These are phyloP conservation scores for Drosophila kanapiae DNA, from an alignment of 1,140 invertebrate genomes.

Conservation along the genomic window DNA sequence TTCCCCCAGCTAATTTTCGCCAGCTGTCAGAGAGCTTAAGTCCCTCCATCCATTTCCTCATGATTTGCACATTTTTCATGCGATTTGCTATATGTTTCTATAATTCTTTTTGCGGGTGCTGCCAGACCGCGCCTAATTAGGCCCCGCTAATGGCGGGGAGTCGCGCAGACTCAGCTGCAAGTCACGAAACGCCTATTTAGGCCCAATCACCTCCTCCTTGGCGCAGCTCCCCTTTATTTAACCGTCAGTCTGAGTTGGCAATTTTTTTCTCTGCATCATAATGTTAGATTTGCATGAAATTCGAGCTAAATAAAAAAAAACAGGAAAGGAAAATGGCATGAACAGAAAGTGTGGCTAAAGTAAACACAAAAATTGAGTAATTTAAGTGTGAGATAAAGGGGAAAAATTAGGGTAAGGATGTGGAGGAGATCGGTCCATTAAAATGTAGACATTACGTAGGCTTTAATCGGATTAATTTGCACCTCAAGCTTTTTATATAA, in stretches of 20 bases:
- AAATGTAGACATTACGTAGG: constrained; percentile 10
- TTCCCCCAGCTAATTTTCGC: constrained; percentile 59
- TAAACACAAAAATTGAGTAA: constrained; percentile 29
- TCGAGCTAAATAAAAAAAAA: constrained; percentile 37
- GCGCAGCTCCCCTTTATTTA: constrained; percentile 4
- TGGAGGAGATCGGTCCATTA: constrained; percentile 11
- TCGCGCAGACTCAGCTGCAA: constrained; percentile 78
- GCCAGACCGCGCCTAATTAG: constrained; percentile 72
- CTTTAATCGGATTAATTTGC: constrained; percentile 16
- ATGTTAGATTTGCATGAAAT: constrained; percentile 79
- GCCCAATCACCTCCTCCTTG: constrained; percentile 35
- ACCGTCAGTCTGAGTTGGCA: constrained; percentile 64
- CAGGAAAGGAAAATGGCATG: not conserved
- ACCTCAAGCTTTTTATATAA: not conserved
- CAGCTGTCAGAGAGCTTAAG: constrained; percentile 35
- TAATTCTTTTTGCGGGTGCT: constrained; percentile 32
- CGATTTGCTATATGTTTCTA: constrained; percentile 68
- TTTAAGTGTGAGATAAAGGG: constrained; percentile 15
- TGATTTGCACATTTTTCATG: constrained; percentile 75
- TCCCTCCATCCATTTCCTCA: constrained; percentile 32
- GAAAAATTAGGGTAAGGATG: constrained; percentile 1
- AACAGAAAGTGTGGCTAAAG: not conserved
- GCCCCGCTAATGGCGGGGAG: constrained; percentile 61
- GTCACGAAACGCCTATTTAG: constrained; percentile 81
- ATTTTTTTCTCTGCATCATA: constrained; percentile 44